Conservation (phyloP, 2,888 invertebrate species). For the Phytoseiulus persimilis region DNA sequence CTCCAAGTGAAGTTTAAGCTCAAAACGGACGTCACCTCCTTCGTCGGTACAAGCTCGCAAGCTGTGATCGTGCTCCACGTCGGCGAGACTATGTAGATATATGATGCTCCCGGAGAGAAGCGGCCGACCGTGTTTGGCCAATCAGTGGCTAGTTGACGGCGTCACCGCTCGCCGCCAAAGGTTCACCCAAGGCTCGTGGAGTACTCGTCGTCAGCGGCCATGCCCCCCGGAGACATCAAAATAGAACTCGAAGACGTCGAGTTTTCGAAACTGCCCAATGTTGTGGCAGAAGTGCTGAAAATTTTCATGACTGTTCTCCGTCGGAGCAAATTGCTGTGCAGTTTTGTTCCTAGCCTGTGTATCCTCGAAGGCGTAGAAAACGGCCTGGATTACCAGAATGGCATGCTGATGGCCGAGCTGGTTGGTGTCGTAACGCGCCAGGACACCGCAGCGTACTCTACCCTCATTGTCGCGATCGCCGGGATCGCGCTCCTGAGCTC, state of each 20-base stretch:
- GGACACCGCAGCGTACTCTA: slow-evolving; percentile 13
- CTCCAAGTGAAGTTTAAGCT: too few species aligned
- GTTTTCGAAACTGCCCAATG: slow-evolving; percentile 21
- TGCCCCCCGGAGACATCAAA: slow-evolving; percentile 27
- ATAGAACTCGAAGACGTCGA: slow-evolving; percentile 28
- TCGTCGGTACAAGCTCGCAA: neutral
- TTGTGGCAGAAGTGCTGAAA: slow-evolving; percentile 17
- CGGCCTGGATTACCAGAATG: slow-evolving; percentile 23
- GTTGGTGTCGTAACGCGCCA: slow-evolving; percentile 7
- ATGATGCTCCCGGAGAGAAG: neutral
- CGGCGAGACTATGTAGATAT: neutral
- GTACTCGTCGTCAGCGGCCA: neutral
- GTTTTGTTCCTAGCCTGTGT: slow-evolving; percentile 10
- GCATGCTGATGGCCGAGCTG: slow-evolving; percentile 21
- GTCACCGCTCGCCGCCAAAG: neutral
- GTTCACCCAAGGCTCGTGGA: neutral
- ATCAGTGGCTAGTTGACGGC: neutral
- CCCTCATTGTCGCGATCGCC: neutral
- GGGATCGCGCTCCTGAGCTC: neutral
- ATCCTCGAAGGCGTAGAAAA: slow-evolving; percentile 22
- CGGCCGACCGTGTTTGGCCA: neutral
- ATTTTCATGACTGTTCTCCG: slow-evolving; percentile 31
- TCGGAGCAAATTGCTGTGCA: slow-evolving; percentile 15
- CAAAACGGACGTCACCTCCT: neutral
- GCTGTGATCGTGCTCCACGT: neutral